Evolutionary conservation across 2,888 invertebrate genomes (phyloP), one percentile per base, ranked within the genome.

Genomic region (Hypomecis atomaria): DNA sequence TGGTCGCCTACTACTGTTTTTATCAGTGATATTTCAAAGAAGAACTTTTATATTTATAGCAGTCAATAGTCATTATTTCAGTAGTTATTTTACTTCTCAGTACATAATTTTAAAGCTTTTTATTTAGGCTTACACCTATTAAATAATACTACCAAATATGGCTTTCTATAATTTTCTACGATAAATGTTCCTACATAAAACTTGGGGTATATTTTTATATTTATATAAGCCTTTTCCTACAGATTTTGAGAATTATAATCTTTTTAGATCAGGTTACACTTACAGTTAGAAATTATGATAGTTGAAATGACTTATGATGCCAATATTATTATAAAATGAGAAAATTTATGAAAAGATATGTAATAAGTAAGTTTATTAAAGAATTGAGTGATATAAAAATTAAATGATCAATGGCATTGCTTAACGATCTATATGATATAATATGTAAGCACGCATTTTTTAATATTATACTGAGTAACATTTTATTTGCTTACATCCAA

Each of bases 71-170:
- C 23, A 3, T 23, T 23, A 23, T 23, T 23, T 23, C 23, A 23
- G 23, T 23, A 23, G 23, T 23, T 23, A 23, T 23, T 23, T 2
- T 23, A 23, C 3, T 57, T 38, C 34, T 48, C 40, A 58, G 47
- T 52, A 55, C 50, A 57, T 23, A 47, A 48, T 64, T 56, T 65
- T 65, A 65, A 65, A 65, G 65, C 65, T 65, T 65, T 65, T 60
- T 56, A 61, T 65, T 61, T 61, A 65, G 65, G 65, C 65, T 33
- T 36, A 23, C 40, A 61, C 40, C 53, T 61, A 60, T 37, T 60
- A 6, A 34, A 50, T 49, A 13, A 40, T 55, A 43, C 56, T 65
- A 60, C 60, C 59, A 65, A 57, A 65, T 60, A 65, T 65, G 59
- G 64, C 59, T 56, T 50, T 54, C 45, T 61, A 61, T 52, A 54